Conservation (phyloP, 2,888 invertebrate genomes). For the Bugula neritina region DNA sequence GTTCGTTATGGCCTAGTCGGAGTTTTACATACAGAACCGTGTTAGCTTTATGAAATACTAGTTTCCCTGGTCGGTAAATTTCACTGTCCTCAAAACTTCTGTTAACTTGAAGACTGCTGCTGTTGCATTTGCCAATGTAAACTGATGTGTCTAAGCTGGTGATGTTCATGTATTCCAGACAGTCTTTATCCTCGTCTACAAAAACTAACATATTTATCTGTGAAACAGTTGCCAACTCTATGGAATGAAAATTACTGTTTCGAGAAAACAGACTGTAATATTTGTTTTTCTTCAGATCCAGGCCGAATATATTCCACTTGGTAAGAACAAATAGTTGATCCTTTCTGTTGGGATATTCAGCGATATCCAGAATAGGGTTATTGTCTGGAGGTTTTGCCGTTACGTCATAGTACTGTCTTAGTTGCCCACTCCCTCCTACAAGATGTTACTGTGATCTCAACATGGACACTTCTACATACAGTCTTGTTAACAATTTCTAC, state of each 20-base stretch:
- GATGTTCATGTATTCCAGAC: slow-evolving; percentile 12
- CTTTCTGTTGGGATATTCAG: neutral
- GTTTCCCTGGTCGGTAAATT: neutral
- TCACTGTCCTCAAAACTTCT: neutral
- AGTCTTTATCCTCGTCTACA: neutral
- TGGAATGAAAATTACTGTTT: no score
- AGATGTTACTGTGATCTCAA: no score
- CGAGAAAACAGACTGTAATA: neutral
- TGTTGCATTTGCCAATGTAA: neutral
- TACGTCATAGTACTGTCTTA: neutral
- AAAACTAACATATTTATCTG: neutral
- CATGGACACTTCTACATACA: no score
- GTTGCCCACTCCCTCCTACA: neutral
- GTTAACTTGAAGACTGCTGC: no score
- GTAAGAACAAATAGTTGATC: neutral
- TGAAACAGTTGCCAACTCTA: neutral
- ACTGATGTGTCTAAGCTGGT: no score
- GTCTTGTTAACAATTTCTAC: no score
- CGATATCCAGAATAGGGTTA: neutral
- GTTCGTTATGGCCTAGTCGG: no score
- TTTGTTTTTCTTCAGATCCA: neutral
- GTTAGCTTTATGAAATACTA: neutral
- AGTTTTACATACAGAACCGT: neutral
- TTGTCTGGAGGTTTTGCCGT: neutral
- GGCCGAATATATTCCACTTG: neutral